These are phyloP conservation scores for Arizona elegans DNA, from an alignment of 2,113 vertebrate species.

Conservation along the genomic window DNA sequence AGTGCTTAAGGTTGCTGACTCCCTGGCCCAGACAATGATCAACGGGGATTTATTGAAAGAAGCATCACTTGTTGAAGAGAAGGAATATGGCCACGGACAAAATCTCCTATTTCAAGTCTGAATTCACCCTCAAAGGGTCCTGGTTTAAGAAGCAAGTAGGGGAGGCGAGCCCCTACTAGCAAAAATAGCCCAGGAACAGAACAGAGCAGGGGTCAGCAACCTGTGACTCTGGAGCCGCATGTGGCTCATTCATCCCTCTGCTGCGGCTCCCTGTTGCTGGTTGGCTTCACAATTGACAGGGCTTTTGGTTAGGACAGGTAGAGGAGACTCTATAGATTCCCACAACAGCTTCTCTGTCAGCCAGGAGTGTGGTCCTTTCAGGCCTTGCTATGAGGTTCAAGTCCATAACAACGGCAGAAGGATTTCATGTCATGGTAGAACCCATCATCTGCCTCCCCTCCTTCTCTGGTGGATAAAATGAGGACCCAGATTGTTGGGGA, in stretches of 20 bases:
- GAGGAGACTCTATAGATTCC: neutral
- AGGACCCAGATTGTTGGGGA: too few relatives aligned
- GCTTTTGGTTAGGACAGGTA: too few relatives aligned
- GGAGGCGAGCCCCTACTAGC: neutral
- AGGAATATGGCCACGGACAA: neutral
- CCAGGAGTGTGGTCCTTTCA: neutral
- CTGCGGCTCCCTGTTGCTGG: too few relatives aligned
- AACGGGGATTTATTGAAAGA: slow-evolving; percentile 38
- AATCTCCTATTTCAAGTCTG: slow-evolving; percentile 25
- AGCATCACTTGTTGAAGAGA: neutral
- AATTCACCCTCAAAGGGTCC: slow-evolving; percentile 25
- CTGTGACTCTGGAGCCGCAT: too few relatives aligned
- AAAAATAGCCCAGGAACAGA: neutral
- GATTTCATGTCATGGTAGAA: neutral
- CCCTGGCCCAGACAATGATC: slow-evolving; percentile 21
- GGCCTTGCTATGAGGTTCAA: neutral
- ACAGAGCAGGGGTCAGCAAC: too few relatives aligned
- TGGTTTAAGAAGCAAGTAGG: too few relatives aligned
- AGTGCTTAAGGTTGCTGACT: too few relatives aligned
- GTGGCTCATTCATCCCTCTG: too few relatives aligned
- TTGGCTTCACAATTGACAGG: too few relatives aligned
- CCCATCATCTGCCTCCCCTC: neutral
- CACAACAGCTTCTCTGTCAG: neutral
- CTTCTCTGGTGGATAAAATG: too few relatives aligned
- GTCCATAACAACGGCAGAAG: neutral